Base-by-base conservation (phyloP, 2,888 invertebrate genomes). In the Hemicrepidius hirtus region DNA sequence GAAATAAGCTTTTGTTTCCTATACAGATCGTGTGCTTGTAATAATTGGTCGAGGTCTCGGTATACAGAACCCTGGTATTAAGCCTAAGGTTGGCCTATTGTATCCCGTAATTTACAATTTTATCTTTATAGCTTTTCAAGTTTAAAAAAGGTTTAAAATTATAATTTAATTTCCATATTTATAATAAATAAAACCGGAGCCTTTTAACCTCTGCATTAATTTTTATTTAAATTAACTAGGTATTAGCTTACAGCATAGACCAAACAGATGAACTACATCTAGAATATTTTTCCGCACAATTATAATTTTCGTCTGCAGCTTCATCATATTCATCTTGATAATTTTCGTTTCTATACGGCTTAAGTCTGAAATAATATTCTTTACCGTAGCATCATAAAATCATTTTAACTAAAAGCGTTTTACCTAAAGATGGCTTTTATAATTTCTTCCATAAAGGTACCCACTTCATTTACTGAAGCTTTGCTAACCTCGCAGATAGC, bases 341-440 rank as follows among this genome's bases (percentile, higher is more conserved):
- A 28, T 77, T 77, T 46, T 80, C 80, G 12, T 78, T 76, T 16
- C 79, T 80, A 50, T 84, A 86, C 65, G 87, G 87, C 20, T 90
- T 90, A 41, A 90, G 83, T 74, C 91, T 91, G 83, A 71, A 85
- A 59, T 55, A 50, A 53, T 35, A 55, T 21, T 40, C 13, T 20
- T 21, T 40, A 50, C 12, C 12, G 7, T 10, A 46, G 49, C 9
- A 7, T 32, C 32, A 5, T 7, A 49, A 63, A 44, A 6, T 44
- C 6, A 44, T 32, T 9, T 32, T 7, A 5, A 6, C 7, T 9
- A 9, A 32, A 88, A 40, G 20, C 18, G n/a, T 60, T 90, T 89
- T 84, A 92, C 93, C 90, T 91, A 85, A 93, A 93, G 75, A 92
- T 87, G 70, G 89, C 88, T 82, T 90, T 88, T 9, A 92, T 84